These are phyloP conservation scores for Zaprionus africanus DNA, from an alignment of 1,140 invertebrate genomes.

Conservation along the genomic window DNA sequence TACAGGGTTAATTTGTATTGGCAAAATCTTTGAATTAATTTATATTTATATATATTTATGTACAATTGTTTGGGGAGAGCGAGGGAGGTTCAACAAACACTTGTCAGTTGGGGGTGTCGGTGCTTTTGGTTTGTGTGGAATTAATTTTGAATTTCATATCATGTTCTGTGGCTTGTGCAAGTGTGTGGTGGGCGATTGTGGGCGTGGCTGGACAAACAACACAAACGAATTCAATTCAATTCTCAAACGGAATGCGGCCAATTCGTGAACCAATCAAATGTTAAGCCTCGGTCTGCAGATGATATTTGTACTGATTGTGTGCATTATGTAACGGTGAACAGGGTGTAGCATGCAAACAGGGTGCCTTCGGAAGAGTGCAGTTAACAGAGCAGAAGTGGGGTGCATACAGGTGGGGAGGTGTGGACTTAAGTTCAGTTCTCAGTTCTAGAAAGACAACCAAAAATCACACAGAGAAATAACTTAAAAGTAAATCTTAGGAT, in stretches of 20 bases:
- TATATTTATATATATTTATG: background rate
- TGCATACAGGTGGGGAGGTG: background rate
- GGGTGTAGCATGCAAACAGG: slow-evolving; percentile 56
- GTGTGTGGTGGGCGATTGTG: slow-evolving; percentile 23
- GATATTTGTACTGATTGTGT: slow-evolving; percentile 12
- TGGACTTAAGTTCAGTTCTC: background rate
- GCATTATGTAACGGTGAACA: slow-evolving; percentile 9
- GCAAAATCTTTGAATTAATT: background rate
- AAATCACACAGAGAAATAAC: background rate
- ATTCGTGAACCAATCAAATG: slow-evolving; percentile 19
- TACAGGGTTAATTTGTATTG: slow-evolving; percentile 21
- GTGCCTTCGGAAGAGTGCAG: slow-evolving; percentile 46
- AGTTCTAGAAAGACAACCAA: background rate
- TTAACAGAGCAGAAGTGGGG: slow-evolving; percentile 6
- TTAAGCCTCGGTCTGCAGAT: slow-evolving; percentile 7
- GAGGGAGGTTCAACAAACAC: slow-evolving; percentile 16
- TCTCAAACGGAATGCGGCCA: slow-evolving; percentile 20
- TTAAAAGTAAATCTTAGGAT: background rate
- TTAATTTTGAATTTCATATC: slow-evolving; percentile 35
- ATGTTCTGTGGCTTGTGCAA: slow-evolving; percentile 18
- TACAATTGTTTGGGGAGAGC: background rate
- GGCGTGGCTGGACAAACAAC: slow-evolving; percentile 34
- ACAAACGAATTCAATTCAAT: slow-evolving; percentile 10
- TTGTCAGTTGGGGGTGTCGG: slow-evolving; percentile 27
- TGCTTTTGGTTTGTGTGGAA: slow-evolving; percentile 17